phyloP scores from a whole-genome alignment of 2,113 vertebrate genomes.

The Pluvialis apricaria region DNA sequence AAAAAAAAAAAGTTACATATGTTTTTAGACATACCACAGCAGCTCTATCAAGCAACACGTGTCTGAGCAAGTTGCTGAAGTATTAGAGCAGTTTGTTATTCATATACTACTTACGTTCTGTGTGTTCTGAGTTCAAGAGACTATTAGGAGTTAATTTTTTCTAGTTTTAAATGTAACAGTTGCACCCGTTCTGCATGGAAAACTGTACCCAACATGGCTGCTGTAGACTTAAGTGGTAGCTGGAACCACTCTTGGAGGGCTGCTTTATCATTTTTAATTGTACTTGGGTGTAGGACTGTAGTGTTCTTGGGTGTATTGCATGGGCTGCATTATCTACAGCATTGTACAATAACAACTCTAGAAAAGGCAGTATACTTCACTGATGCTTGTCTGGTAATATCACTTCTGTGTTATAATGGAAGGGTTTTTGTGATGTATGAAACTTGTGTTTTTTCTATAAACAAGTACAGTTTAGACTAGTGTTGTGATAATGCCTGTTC shows the following conservation, averaged over 20 bases:
- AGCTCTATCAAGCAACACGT: conserved; percentile 56
- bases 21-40: conserved; percentile 34
- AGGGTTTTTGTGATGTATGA: conserved; percentile 81
- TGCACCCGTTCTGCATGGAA: conserved; percentile 78
- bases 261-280: conserved; percentile 75
- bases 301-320: conserved; percentile 91
- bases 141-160: conserved; percentile 66
- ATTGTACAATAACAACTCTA: conserved; percentile 86
- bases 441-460: conserved; percentile 84
- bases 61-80: conserved; percentile 66
- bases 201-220: conserved; percentile 74
- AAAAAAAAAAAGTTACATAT: conserved; percentile 35
- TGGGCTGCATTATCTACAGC: conserved; percentile 86
- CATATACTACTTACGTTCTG: conserved; percentile 62
- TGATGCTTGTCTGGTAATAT: conserved; percentile 86
- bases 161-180: conserved; percentile 65
- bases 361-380: conserved; percentile 85
- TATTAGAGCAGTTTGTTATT: conserved; percentile 68
- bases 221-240: conserved; percentile 76
- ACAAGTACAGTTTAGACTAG: conserved; percentile 75
- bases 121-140: conserved; percentile 70
- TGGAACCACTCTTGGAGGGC: conserved; percentile 78
- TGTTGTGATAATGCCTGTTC: conserved; percentile 81
- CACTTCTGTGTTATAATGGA: conserved; percentile 86
- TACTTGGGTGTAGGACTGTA: conserved; percentile 82